phyloP scores from a whole-genome alignment of 92 coral and sea anemone species.

The Ricordea florida region DNA sequence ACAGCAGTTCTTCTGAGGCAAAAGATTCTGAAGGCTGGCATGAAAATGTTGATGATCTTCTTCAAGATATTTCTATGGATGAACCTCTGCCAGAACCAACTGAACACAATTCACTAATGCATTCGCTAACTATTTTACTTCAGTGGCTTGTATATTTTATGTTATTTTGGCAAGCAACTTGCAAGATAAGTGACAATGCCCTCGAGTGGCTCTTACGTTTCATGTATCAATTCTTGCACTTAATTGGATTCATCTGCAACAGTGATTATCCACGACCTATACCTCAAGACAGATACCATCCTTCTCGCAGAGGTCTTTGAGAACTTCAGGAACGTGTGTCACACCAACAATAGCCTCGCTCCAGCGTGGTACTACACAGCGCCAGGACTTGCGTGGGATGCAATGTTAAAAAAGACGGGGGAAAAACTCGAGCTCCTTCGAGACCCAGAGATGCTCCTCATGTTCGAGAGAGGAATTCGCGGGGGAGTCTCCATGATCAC shows the following conservation, averaged over 20 bases:
- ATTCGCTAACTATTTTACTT: constrained; percentile 24
- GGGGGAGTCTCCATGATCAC: no score
- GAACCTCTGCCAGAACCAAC: constrained; percentile 41
- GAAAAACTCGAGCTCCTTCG: no score
- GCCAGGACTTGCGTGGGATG: no score
- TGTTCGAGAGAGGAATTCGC: no score
- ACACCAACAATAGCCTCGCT: no score
- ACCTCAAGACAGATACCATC: no score
- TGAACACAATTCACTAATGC: neutral
- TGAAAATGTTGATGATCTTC: constrained; percentile 17
- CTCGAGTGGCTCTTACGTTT: constrained; percentile 68
- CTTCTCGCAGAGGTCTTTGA: no score
- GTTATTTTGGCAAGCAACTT: constrained; percentile 65
- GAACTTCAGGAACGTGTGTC: no score
- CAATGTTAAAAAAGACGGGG: no score
- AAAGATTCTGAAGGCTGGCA: constrained; percentile 4
- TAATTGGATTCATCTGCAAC: constrained; percentile 37
- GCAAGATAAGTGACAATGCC: constrained; percentile 69
- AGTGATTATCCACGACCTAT: constrained; percentile 33
- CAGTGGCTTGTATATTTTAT: constrained; percentile 60
- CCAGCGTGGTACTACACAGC: no score
- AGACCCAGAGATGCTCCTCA: no score
- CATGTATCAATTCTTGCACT: constrained; percentile 56
- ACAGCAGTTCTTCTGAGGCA: neutral
- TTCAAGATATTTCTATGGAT: constrained; percentile 11